Evolutionary conservation across 2,888 invertebrate species (phyloP).

Genomic region (Didymodactylos carnosus): DNA sequence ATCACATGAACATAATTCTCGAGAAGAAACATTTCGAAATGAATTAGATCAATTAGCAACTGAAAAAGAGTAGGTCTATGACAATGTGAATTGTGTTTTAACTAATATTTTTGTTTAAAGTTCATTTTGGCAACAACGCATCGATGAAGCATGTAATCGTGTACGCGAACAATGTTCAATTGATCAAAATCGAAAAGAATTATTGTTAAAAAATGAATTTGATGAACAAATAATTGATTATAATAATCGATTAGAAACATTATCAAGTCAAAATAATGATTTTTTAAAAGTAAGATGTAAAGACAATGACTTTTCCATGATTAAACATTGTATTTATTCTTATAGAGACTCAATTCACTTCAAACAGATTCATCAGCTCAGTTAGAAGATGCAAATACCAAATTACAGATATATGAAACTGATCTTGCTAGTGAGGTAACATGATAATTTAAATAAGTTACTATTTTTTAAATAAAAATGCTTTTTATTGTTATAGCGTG

Average conservation of each 20-base stretch:
- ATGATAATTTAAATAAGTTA: neutral
- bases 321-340: neutral
- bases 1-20: neutral
- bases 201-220: too few relatives aligned
- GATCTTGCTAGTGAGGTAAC: constrained; percentile 17
- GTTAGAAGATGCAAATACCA: constrained; percentile 17
- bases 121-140: neutral
- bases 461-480: neutral
- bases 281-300: neutral
- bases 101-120: neutral
- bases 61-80: neutral
- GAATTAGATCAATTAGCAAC: neutral
- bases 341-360: neutral
- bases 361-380: neutral
- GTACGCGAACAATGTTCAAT: neutral
- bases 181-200: too few relatives aligned
- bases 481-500: neutral
- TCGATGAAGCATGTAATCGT: neutral
- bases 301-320: neutral
- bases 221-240: neutral
- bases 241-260: neutral
- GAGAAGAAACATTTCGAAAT: neutral
- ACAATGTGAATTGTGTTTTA: neutral
- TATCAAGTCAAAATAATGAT: neutral
- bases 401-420: constrained; percentile 20